phyloP scores from a whole-genome alignment of 2,797 vertebrate species.

The Phyllotis vaccarum region DNA sequence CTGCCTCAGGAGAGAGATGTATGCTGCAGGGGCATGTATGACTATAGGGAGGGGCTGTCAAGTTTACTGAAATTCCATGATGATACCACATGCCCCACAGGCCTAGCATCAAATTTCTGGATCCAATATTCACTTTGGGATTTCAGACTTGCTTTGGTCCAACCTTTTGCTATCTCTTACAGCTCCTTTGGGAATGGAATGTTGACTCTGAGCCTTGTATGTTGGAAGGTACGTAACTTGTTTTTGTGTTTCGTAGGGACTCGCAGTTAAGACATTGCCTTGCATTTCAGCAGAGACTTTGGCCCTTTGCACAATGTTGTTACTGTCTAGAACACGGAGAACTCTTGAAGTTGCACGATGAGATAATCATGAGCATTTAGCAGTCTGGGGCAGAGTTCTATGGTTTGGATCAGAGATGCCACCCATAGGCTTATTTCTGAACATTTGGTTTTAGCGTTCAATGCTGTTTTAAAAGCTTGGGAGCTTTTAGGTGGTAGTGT shows the following conservation, averaged over 20 bases:
- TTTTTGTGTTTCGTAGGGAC: neutral
- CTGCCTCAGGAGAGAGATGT: neutral
- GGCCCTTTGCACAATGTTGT: neutral
- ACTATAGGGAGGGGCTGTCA: neutral
- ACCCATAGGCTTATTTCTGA: neutral
- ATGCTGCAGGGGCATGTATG: neutral
- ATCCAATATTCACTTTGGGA: neutral
- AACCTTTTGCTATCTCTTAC: neutral
- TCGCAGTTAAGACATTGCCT: neutral
- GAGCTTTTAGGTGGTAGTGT: neutral
- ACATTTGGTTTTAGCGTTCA: neutral
- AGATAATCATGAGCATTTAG: neutral
- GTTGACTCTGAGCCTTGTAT: neutral
- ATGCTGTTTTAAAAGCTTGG: neutral
- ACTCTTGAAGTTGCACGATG: neutral
- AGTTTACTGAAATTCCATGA: neutral
- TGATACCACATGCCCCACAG: neutral
- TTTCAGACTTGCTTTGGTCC: neutral
- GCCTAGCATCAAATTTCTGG: neutral
- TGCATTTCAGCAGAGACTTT: neutral
- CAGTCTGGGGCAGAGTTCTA: neutral
- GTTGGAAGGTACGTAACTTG: neutral
- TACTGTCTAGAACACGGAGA: neutral
- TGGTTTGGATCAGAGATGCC: neutral
- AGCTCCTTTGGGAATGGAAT: neutral